These are phyloP conservation scores for Tiaroga cobitis DNA, from an alignment of 2,797 vertebrate genomes.

Conservation along the genomic window DNA sequence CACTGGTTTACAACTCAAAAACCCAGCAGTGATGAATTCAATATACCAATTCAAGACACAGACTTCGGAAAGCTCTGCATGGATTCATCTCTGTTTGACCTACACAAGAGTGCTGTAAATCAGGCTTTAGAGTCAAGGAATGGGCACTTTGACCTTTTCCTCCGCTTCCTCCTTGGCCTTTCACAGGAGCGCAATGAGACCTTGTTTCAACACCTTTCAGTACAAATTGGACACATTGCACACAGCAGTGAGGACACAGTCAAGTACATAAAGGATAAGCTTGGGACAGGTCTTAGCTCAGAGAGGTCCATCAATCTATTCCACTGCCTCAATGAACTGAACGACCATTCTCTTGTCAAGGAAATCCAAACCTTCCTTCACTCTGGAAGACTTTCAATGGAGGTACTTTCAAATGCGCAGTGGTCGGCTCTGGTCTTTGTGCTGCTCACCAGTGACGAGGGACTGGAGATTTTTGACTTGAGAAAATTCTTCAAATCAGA, in stretches of 20 bases:
- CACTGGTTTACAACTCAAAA: constrained; percentile 38
- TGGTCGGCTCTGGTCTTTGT: constrained; percentile 60
- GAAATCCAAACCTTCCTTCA: constrained; percentile 52
- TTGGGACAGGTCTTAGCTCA: constrained; percentile 36
- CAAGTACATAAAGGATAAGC: constrained; percentile 46
- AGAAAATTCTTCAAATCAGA: constrained; percentile 51
- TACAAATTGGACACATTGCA: neutral
- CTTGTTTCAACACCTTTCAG: constrained; percentile 25
- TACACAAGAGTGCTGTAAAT: constrained; percentile 52
- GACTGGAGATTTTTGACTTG: constrained; percentile 58
- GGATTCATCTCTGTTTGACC: constrained; percentile 40
- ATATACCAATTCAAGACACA: neutral
- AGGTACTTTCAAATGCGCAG: constrained; percentile 51
- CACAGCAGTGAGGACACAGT: constrained; percentile 12
- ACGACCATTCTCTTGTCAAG: constrained; percentile 43
- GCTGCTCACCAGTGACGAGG: constrained; percentile 51
- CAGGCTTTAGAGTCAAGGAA: constrained; percentile 14
- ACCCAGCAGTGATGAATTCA: neutral
- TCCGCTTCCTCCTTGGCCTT: constrained; percentile 37
- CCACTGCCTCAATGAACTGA: constrained; percentile 24
- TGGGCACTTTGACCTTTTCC: constrained; percentile 34
- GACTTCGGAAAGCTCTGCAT: constrained; percentile 31
- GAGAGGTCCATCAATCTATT: constrained; percentile 49
- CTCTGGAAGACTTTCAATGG: constrained; percentile 34
- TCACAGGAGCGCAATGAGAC: constrained; percentile 42